phyloP scores from a whole-genome alignment of 2,888 invertebrate species.

The Mythimna pallens region DNA sequence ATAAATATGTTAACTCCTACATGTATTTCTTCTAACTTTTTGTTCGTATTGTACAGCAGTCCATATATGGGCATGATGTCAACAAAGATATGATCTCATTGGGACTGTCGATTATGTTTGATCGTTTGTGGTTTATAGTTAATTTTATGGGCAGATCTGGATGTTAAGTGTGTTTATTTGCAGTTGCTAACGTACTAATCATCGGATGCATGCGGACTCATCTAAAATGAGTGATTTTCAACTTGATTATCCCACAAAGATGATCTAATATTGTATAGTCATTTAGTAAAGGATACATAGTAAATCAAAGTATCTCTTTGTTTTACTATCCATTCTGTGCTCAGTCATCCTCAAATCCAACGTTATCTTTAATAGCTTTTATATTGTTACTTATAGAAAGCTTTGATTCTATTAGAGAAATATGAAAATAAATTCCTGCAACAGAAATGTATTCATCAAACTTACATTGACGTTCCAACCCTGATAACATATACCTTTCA shows the following conservation, averaged over 20 bases:
- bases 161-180: slow-evolving; percentile 10
- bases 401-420: not conserved
- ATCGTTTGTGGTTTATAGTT: slow-evolving; percentile 50
- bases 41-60: slow-evolving; percentile 45
- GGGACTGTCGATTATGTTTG: slow-evolving; percentile 41
- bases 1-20: slow-evolving; percentile 55
- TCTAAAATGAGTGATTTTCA: not conserved
- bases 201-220: not conserved
- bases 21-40: slow-evolving; percentile 51
- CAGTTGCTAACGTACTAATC: slow-evolving; percentile 7
- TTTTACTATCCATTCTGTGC: not conserved
- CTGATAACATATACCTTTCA: slow-evolving; percentile 11
- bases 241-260: not conserved
- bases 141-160: slow-evolving; percentile 41
- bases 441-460: not conserved
- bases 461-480: not conserved
- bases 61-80: slow-evolving; percentile 71
- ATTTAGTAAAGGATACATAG: not conserved
- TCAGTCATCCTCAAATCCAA: not conserved
- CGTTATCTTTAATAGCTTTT: not conserved
- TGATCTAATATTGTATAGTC: not conserved
- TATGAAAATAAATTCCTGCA: not conserved
- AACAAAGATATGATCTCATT: slow-evolving; percentile 69
- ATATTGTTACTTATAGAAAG: not conserved
- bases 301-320: not conserved